Evolutionary conservation across 2,888 invertebrate species (phyloP).

Genomic region (Philereme vetulata): DNA sequence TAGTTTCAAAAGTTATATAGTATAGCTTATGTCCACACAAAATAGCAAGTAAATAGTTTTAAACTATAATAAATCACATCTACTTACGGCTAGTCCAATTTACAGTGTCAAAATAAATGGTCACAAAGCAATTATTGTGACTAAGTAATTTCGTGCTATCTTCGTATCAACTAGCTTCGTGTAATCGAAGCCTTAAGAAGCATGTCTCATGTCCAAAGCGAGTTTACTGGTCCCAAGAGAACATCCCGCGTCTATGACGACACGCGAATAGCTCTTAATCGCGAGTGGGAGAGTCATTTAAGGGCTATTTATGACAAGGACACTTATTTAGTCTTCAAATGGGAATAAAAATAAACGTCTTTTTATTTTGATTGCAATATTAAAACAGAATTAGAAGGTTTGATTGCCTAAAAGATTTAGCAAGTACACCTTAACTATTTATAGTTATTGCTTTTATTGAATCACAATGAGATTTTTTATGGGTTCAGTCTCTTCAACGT

Average conservation of each 20-base stretch:
- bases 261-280: conserved; percentile 53
- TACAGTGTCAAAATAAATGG: not conserved
- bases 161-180: conserved; percentile 18
- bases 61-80: no score
- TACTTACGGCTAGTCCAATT: not conserved
- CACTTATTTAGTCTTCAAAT: conserved; percentile 39
- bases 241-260: conserved; percentile 44
- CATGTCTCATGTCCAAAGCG: conserved; percentile 45
- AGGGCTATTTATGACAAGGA: conserved; percentile 38
- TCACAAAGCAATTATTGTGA: not conserved
- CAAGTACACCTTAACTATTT: no score
- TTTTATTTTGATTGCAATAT: not conserved
- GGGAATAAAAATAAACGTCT: conserved; percentile 7
- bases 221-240: conserved; percentile 51
- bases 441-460: no score
- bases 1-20: no score
- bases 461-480: no score
- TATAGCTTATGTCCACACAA: no score
- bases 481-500: no score
- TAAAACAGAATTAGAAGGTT: no score
- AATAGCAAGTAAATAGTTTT: no score
- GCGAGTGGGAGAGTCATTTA: conserved; percentile 50
- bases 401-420: no score
- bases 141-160: not conserved
- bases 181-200: conserved; percentile 30